phyloP scores from a whole-genome alignment of 2,888 invertebrate species.

The Microctonus brassicae region DNA sequence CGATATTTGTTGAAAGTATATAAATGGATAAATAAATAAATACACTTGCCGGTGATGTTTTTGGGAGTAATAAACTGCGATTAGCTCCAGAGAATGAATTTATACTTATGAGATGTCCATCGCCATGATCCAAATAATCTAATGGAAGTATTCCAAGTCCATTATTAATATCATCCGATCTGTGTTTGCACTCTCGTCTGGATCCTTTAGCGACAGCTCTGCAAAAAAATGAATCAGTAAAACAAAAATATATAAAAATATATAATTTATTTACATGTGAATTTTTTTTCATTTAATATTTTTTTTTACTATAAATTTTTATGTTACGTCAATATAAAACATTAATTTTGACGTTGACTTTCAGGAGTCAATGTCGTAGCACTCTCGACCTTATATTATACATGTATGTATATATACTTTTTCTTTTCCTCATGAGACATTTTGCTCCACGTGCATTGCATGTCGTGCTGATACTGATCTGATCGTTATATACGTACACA shows the following conservation, averaged over 20 bases:
- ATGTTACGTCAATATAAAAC: too few relatives aligned
- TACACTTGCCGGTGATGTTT: conserved; percentile 59
- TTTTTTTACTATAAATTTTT: too few relatives aligned
- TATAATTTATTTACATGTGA: too few relatives aligned
- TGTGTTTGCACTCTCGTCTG: conserved; percentile 63
- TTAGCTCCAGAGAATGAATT: conserved; percentile 59
- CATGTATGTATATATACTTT: neutral
- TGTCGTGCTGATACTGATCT: conserved; percentile 42
- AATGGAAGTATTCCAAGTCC: conserved; percentile 62
- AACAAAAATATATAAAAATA: neutral
- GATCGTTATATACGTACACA: conserved; percentile 33
- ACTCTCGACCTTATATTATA: neutral
- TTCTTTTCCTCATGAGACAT: neutral
- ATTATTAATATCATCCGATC: conserved; percentile 56
- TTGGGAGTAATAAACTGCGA: conserved; percentile 60
- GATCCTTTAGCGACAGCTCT: conserved; percentile 60
- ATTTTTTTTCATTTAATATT: too few relatives aligned
- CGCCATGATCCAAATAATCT: conserved; percentile 64
- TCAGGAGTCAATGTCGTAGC: neutral
- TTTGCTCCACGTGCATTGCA: conserved; percentile 34
- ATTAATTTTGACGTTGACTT: neutral
- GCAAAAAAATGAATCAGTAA: conserved; percentile 29
- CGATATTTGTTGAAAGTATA: too few relatives aligned
- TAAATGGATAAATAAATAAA: too few relatives aligned
- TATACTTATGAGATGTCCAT: conserved; percentile 62